Conservation (phyloP, 2,888 invertebrate genomes). For the Beris morrisii region DNA sequence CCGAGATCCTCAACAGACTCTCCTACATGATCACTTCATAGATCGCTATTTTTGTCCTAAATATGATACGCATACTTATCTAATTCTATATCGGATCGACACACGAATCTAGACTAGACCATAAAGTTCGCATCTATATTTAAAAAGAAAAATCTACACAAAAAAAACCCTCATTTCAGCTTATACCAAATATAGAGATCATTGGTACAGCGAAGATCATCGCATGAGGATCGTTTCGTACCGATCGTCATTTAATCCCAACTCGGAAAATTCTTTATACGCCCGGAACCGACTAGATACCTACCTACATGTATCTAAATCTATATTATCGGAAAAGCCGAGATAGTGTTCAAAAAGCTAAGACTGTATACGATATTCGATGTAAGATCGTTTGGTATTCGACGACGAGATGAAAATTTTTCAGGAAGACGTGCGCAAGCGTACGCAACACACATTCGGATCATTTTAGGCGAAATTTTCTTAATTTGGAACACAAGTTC, state of each 20-base stretch:
- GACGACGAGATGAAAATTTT: not conserved
- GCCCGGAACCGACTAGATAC: not conserved
- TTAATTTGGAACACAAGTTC: constrained; percentile 63
- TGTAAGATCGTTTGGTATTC: constrained; percentile 8
- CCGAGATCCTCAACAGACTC: not conserved
- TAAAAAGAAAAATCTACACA: no score
- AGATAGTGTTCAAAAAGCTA: constrained; percentile 6
- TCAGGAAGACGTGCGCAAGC: constrained; percentile 16
- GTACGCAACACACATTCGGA: constrained; percentile 23
- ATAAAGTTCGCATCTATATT: not conserved
- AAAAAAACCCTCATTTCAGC: constrained; percentile 1
- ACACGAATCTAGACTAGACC: constrained; percentile 1
- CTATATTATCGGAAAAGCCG: constrained; percentile 2
- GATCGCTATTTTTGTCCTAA: constrained; percentile 36
- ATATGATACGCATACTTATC: constrained; percentile 27
- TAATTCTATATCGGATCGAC: not conserved
- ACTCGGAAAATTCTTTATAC: no score
- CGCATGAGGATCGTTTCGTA: not conserved
- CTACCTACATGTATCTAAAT: constrained; percentile 9
- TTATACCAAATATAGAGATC: constrained; percentile 24
- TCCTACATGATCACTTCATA: constrained; percentile 16
- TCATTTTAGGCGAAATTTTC: constrained; percentile 55
- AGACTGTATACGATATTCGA: constrained; percentile 4
- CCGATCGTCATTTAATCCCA: no score
- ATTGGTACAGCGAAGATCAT: not conserved